phyloP scores from a whole-genome alignment of 2,797 vertebrate genomes.

The Spinus olivaceus region DNA sequence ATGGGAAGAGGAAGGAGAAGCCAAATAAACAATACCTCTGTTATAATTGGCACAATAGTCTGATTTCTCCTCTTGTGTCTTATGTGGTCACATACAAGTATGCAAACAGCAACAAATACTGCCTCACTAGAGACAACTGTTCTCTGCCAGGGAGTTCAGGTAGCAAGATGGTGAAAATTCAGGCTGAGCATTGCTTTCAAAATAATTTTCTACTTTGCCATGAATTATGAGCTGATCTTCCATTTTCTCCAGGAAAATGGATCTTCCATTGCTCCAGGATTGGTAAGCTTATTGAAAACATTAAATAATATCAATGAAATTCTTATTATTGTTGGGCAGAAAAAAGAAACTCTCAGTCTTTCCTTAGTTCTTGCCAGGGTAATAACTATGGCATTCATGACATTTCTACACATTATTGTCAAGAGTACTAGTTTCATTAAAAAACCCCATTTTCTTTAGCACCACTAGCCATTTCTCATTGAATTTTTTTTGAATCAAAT shows the following conservation, averaged over 20 bases:
- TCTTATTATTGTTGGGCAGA: background rate
- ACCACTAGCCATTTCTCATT: background rate
- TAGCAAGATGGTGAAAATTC: background rate
- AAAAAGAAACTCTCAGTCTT: background rate
- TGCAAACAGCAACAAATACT: background rate
- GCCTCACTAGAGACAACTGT: background rate
- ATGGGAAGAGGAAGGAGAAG: constrained; percentile 34
- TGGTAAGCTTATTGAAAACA: background rate
- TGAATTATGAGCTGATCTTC: background rate
- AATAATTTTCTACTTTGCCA: background rate
- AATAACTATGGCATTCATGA: background rate
- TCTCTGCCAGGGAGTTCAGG: background rate
- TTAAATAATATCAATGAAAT: background rate
- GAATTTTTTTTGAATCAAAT: background rate
- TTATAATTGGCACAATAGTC: background rate
- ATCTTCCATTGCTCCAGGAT: background rate
- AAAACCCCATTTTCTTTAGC: background rate
- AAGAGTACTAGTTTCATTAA: background rate
- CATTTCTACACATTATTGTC: background rate
- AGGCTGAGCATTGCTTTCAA: background rate
- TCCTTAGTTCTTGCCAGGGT: background rate
- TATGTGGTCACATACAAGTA: background rate
- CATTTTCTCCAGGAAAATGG: background rate
- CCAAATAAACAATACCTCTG: background rate
- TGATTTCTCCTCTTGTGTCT: background rate